Percentiles rank a stretch among this genome's conserved stretches.
Conservation (phyloP, 2,888 invertebrate species). For the Caenorhabditis plicata region DNA sequence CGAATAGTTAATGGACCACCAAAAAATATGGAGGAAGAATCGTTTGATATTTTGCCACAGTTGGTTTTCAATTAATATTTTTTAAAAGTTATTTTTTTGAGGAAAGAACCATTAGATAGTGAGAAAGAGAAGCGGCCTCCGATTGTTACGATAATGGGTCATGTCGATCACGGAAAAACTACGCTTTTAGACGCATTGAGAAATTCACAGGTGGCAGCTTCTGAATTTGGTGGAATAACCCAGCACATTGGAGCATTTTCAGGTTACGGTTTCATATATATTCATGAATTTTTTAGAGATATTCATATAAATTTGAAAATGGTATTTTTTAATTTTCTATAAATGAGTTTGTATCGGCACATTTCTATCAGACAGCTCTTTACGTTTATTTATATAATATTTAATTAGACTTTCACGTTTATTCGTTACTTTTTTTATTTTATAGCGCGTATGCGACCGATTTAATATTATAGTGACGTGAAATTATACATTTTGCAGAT, state of each 20-base stretch:
- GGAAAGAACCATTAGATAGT: constrained; percentile 74
- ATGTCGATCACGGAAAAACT: constrained; percentile 99
- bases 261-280: too few species aligned
- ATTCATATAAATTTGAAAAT: too few species aligned
- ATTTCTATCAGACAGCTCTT: too few species aligned
- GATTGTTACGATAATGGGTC: constrained; percentile 97
- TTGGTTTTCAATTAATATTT: constrained; percentile 2
- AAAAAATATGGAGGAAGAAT: constrained; percentile 12
- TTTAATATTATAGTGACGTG: too few species aligned
- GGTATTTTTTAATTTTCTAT: too few species aligned
- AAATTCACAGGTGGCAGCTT: constrained; percentile 81
- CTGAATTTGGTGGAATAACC: constrained; percentile 97
- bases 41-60: constrained; percentile 37
- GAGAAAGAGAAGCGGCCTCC: constrained; percentile 80
- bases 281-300: too few species aligned
- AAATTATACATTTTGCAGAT: too few species aligned
- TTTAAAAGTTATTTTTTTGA: constrained; percentile 15
- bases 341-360: too few species aligned
- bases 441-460: too few species aligned
- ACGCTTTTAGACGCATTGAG: constrained; percentile 74
- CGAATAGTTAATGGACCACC: constrained; percentile 30
- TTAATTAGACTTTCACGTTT: too few species aligned
- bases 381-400: too few species aligned
- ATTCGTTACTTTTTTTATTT: too few species aligned
- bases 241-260: constrained; percentile 98